Base-by-base conservation (phyloP, 2,113 vertebrate species). In the Craseonycteris thonglongyai region DNA sequence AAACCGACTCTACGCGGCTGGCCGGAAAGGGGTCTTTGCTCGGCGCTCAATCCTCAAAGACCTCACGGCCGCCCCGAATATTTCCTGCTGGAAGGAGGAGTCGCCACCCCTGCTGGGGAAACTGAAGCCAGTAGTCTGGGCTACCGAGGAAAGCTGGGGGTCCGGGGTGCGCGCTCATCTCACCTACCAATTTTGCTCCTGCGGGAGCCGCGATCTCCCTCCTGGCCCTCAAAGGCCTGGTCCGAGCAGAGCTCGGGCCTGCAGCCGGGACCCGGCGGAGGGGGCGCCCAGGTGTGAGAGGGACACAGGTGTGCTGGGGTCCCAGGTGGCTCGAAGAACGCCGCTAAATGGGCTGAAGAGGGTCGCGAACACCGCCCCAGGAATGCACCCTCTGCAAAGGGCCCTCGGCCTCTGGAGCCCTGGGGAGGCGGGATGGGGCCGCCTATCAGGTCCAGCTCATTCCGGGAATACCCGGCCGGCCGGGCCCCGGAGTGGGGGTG, bases 371-470 rank as follows among this genome's bases (percentile, higher is more conserved):
- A 81, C 75, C 5, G 42, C 35, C 69, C 42, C 45, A 47, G 80
- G 66, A 42, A 68, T 28, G 83, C 61, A 75, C 56, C 54, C 89
- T 93, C 47, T 71, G 76, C 84, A 35, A 76, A 81, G 33, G 51
- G 91, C 72, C 59, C 88, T 33, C 40, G n/a, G 69, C 74, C 82
- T 56, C 85, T 0, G 22, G 76, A 68, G 65, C 47, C 45, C 92
- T 21, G 14, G 91, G 54, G 79, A 95, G 76, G 76, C 66, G 65
- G 84, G 68, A n/a, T 61, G 93, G 92, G 80, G 81, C 51, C 79
- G 96, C 92, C 84, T 78, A 87, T 80, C 92, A 68, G 95, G 96
- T 95, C 96, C 96, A 80, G 90, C 94, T 92, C 1, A 92, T 96
- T 97, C 88, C 95, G 80, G 90, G 95, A 97, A 97, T 45, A 88